Evolutionary conservation across 2,113 vertebrate genomes (phyloP), one percentile per base, ranked within the genome.

Genomic region (Butastur rufipennis): DNA sequence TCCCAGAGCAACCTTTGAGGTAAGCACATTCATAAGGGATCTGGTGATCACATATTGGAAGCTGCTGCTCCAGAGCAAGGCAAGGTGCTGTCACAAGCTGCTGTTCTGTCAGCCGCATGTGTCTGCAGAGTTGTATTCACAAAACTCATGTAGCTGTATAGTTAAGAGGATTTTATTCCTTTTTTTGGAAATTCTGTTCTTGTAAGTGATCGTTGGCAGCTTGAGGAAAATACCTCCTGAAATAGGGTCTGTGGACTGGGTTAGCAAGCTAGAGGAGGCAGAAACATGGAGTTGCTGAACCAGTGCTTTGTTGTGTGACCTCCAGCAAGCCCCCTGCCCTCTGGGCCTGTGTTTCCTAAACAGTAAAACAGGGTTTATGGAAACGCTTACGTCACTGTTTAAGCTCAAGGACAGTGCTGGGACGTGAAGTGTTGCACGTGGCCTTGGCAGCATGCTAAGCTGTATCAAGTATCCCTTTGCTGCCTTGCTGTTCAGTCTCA

Each of bases 1-100:
- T 95, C 98, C 99, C 82, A 98, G 99, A 81, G 99, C 99, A 58
- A 98, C 98, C 96, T 99, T 99, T 62, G 98, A 99, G 99, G 99
- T 99, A 93, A 96, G 97, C 34, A 6, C 8, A 1, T 40, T 45
- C 10, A 0, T 9, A 1, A 45, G 42, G 74, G 58, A 4, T 15
- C 4, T 48, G 53, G 38, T 4, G 61, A 6, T 40, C 4, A 1
- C 2, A 2, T 11, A 3, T 3, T 5, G 58, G 72, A 25, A 8
- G 10, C 52, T 68, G 73, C 42, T 2, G 2, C 12, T 58, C 12
- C 31, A 13, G 81, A 88, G 43, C 63, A 36, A 42, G 32, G 29
- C 34, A 2, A 4, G 25, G 47, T n/a, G 2, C 38, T 26, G 52
- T 32, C 77, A 6, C 0, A 2, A 42, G 40, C 3, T 19, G 68